phyloP scores from a whole-genome alignment of 2,113 vertebrate species.

The Gallinago undulata region DNA sequence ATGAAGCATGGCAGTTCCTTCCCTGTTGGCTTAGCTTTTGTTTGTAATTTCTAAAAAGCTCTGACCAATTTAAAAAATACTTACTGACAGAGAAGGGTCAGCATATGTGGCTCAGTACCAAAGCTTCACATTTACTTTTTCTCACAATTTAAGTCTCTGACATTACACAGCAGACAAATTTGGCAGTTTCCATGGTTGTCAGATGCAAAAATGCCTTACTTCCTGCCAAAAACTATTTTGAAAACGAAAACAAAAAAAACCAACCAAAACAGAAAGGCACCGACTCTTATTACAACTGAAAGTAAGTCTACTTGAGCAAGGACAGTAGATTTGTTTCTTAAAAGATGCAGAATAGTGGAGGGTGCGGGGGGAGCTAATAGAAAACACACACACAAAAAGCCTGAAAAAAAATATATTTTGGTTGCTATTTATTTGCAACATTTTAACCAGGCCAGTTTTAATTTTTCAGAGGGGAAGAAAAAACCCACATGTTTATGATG shows the following conservation, averaged over 20 bases:
- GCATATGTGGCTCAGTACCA: not conserved
- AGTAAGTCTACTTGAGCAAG: not conserved
- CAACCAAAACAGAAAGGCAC: not conserved
- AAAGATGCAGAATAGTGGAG: not conserved
- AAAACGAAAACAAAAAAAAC: constrained; percentile 11
- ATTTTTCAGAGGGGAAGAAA: not conserved
- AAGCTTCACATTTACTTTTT: constrained; percentile 26
- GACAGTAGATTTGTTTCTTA: not conserved
- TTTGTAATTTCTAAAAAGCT: constrained; percentile 49
- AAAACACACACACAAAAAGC: not conserved
- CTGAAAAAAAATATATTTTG: not conserved
- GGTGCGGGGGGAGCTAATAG: rapidly evolving
- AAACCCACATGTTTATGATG: not conserved
- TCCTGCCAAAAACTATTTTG: constrained; percentile 36
- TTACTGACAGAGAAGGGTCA: constrained; percentile 8
- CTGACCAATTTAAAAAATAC: not conserved
- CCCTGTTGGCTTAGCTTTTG: not conserved
- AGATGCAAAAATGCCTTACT: constrained; percentile 5
- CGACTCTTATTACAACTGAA: not conserved
- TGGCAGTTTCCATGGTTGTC: not conserved
- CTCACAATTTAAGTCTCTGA: constrained; percentile 22
- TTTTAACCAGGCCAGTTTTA: not conserved
- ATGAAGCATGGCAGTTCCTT: not conserved
- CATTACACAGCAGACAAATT: constrained; percentile 15
- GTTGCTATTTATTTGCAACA: not conserved